Base-by-base conservation (phyloP, 2,888 invertebrate species). In the Kryphioiulus occultus region DNA sequence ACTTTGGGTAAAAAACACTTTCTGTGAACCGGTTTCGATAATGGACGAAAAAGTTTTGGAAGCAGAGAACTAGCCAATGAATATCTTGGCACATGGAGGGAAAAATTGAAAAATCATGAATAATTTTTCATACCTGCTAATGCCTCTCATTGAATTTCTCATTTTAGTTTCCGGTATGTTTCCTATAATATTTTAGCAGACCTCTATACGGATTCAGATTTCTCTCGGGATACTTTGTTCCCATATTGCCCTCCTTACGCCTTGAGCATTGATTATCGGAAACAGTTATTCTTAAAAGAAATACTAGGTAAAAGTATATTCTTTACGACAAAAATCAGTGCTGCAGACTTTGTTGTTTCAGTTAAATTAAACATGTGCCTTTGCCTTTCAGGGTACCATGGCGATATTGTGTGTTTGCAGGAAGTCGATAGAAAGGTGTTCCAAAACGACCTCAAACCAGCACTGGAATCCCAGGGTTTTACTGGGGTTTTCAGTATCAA, bases 171-270 rank as follows among this genome's bases (percentile, higher is more conserved):
- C 90, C 94, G 99, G 86, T 94, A 98, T 89, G 94, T 97, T 5
- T 94, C 95, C 0, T 99, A 99, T 91, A 99, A 99, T 91, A 95
- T 98, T 90, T 93, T 99, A 90, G 98, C 99, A 5, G 96, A 98
- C 92, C 92, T 96, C 39, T 99, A 98, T 92, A 95, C 97, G 89
- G 96, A 97, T 91, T 95, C 97, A 0, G 96, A 96, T 89, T 94
- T 94, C 91, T 94, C 96, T 0, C 93, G 95, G 90, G 94, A 93
- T 86, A 93, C 94, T 87, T 93, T 98, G 0, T 96, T 95, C 92
- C 95, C 96, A 0, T 96, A 98, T 91, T 98, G 98, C 91, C 96
- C 97, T 12, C 92, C 95, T 1, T 95, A 96, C 92, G 96, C 96
- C 2, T 92, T 98, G 78, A 93, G 94, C 44, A 95, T 96, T 88